These are phyloP conservation scores for Zygogramma bicolorata DNA, from an alignment of 2,888 invertebrate species.

Conservation along the genomic window DNA sequence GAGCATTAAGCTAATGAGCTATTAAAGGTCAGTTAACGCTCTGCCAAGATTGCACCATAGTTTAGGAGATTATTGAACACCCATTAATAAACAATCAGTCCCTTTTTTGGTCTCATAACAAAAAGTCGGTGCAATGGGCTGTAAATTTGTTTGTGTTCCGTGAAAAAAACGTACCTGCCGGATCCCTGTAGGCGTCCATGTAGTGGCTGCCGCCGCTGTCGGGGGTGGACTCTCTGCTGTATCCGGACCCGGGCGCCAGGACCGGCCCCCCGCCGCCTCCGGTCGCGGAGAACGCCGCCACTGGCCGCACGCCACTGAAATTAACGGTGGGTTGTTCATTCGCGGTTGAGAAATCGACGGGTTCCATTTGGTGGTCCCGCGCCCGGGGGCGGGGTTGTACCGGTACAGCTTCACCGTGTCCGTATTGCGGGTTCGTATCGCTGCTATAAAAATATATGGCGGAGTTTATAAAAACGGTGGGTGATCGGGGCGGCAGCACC, in stretches of 20 bases:
- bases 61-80: too few relatives aligned
- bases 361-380: slow-evolving; percentile 75
- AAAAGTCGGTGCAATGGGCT: too few relatives aligned
- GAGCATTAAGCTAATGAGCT: too few relatives aligned
- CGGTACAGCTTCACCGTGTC: slow-evolving; percentile 64
- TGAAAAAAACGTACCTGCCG: slow-evolving; percentile 76
- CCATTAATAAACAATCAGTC: too few relatives aligned
- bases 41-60: too few relatives aligned
- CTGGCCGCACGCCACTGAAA: slow-evolving; percentile 73
- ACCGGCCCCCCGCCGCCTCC: slow-evolving; percentile 49
- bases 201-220: slow-evolving; percentile 92
- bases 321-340: slow-evolving; percentile 74
- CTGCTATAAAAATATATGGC: slow-evolving; percentile 60
- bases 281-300: slow-evolving; percentile 59
- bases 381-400: slow-evolving; percentile 59
- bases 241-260: slow-evolving; percentile 72
- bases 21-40: too few relatives aligned
- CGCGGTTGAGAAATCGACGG: slow-evolving; percentile 79
- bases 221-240: slow-evolving; percentile 90
- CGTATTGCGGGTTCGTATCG: slow-evolving; percentile 73
- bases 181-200: slow-evolving; percentile 88
- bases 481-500: slow-evolving; percentile 21
- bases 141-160: too few relatives aligned
- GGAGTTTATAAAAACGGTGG: slow-evolving; percentile 20
- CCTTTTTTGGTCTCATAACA: too few relatives aligned